Percentiles rank a stretch among this genome's conserved stretches.
Evolutionary conservation across 2,888 invertebrate species (phyloP).

Genomic region (Scelioninae gen. 1): DNA sequence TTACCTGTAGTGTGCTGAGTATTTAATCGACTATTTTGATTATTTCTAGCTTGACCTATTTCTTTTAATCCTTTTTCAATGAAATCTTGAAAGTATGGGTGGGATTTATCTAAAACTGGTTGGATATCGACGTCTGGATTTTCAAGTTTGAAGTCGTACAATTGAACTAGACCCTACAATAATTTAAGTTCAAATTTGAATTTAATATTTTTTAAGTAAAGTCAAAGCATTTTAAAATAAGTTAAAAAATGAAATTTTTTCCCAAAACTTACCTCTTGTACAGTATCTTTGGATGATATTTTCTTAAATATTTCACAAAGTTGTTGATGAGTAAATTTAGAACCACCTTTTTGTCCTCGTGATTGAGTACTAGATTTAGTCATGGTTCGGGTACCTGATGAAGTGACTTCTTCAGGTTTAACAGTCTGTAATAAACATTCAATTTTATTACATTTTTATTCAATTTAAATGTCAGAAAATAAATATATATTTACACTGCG

Average conservation of each 20-base stretch:
- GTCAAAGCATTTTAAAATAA: not conserved
- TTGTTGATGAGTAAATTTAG: conserved; percentile 93
- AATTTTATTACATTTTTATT: not conserved
- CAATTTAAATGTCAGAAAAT: not conserved
- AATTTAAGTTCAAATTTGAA: not conserved
- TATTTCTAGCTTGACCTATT: conserved; percentile 85
- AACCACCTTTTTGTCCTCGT: conserved; percentile 86
- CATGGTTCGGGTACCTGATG: conserved; percentile 74
- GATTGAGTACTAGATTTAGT: conserved; percentile 76
- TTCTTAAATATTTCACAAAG: conserved; percentile 95
- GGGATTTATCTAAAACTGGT: conserved; percentile 92
- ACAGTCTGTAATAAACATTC: conserved; percentile 81
- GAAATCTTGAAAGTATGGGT: conserved; percentile 94
- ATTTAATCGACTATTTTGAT: conserved; percentile 77
- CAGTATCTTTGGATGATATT: conserved; percentile 95
- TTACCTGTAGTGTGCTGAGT: conserved; percentile 70
- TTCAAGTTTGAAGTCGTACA: conserved; percentile 91
- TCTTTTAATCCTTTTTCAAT: conserved; percentile 91
- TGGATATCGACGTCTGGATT: conserved; percentile 93
- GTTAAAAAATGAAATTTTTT: not conserved
- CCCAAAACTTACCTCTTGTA: conserved; percentile 85
- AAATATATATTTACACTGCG: not conserved
- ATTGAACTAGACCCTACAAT: conserved; percentile 89
- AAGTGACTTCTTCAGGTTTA: conserved; percentile 84
- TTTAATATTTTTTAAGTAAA: not conserved